These are phyloP conservation scores for Tringa solitaria DNA, from an alignment of 2,113 vertebrate species.

Conservation along the genomic window DNA sequence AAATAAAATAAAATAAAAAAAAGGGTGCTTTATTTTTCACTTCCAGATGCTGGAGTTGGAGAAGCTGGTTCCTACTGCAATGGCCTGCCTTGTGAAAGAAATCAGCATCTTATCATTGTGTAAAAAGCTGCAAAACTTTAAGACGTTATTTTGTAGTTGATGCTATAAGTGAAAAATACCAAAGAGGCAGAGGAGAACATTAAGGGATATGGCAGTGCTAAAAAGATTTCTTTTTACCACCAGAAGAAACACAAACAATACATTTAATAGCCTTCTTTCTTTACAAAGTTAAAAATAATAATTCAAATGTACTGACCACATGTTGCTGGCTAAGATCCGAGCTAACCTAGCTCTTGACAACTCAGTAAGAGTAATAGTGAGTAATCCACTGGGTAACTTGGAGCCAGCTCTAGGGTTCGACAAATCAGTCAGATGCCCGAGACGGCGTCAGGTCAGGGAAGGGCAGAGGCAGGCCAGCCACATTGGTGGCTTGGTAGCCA, in stretches of 20 bases:
- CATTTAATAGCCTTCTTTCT: background rate
- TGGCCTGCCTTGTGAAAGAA: background rate
- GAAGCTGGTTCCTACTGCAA: fast-evolving
- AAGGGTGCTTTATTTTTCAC: background rate
- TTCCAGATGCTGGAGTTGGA: background rate
- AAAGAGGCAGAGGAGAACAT: background rate
- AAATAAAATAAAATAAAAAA: background rate
- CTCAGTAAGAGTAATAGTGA: background rate
- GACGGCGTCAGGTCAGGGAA: background rate
- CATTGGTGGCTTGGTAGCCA: fast-evolving
- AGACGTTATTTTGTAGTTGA: background rate
- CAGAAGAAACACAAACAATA: background rate
- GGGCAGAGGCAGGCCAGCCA: background rate
- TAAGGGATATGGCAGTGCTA: background rate
- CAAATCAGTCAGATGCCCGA: background rate
- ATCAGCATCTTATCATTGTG: background rate
- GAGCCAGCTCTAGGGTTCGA: background rate
- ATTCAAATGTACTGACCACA: background rate
- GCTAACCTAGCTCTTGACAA: background rate
- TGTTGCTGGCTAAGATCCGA: background rate
- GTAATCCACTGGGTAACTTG: background rate
- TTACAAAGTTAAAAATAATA: background rate
- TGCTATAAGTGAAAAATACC: background rate
- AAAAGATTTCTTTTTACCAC: background rate
- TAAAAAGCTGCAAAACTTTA: background rate